Evolutionary conservation across 2,888 invertebrate genomes (phyloP), one percentile per base, ranked within the genome.

Genomic region (Belgica antarctica): DNA sequence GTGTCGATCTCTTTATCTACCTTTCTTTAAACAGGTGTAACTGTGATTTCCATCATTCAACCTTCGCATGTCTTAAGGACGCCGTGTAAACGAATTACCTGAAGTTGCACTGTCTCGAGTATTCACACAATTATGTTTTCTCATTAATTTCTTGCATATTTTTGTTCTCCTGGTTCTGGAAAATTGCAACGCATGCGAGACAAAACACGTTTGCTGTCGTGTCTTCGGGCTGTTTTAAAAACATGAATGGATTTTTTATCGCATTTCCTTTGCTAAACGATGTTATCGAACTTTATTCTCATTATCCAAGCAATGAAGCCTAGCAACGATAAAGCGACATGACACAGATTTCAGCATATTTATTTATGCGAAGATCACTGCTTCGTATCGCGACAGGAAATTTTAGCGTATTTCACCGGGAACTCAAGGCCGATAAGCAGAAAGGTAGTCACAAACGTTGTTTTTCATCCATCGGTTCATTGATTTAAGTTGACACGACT

Each of bases 241-340:
- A 25, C 19, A 24, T 63, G 63, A 63, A 62, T 62, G 62, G 36
- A 62, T 62, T 62, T 62, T 62, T 62, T 34, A 41, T 41, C 63
- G 36, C 63, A 63, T 17, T 63, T 63, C 63, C 63, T 63, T 28
- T 41, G 24, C 41, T 36, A 63, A 63, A 63, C 46, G 63, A 63
- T 63, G 63, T 15, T 63, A 36, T 63, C 63, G 63, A 63, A 63
- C 63, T 31, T 62, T 34, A 31, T 62, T 62, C 12, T 34, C 27
- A 15, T 17, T n/a, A 34, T 63, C 15, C 15, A 15, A 41, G 12
- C n/a, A 15, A 2, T 5, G 41, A 41, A n/a, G 41, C 15, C 41
- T 15, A 15, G 41, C 41, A 41, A 41, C 41, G 41, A 15, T 41
- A 41, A 12, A 41, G 34, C 41, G 15, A 10, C 41, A 10, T 41